phyloP scores from a whole-genome alignment of 2,113 vertebrate genomes.

The Melospiza melodia region DNA sequence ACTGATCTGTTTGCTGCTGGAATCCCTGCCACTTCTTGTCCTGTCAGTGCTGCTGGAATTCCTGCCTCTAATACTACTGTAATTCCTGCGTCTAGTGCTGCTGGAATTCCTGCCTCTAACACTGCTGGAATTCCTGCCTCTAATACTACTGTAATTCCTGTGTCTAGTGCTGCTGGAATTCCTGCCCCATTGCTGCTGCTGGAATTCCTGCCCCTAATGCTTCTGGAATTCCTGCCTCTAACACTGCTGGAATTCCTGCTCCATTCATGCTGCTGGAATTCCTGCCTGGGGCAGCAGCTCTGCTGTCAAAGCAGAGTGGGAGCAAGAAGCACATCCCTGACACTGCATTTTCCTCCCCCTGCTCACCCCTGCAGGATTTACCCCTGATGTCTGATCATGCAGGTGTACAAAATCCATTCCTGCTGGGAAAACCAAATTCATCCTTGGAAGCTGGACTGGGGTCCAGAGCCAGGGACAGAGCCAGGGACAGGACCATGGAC shows the following conservation, averaged over 20 bases:
- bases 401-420: background rate
- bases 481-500: too few species aligned
- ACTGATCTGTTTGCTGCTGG: background rate
- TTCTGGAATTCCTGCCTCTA: background rate
- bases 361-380: background rate
- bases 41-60: background rate
- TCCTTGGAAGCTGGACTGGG: background rate
- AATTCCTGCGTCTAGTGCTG: background rate
- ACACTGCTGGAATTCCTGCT: background rate
- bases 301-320: conserved; percentile 3
- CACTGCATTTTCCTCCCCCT: background rate
- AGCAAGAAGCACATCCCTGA: background rate
- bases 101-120: background rate
- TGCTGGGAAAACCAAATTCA: background rate
- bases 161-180: too few species aligned
- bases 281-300: conserved; percentile 17
- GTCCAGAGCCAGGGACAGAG: background rate
- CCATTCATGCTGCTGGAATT: too few species aligned
- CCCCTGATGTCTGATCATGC: background rate
- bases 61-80: background rate
- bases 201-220: background rate
- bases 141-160: background rate
- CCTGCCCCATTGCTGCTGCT: too few species aligned
- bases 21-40: background rate
- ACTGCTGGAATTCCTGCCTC: background rate